Conservation (phyloP, 2,797 vertebrate species). For the Lateolabrax maculatus region DNA sequence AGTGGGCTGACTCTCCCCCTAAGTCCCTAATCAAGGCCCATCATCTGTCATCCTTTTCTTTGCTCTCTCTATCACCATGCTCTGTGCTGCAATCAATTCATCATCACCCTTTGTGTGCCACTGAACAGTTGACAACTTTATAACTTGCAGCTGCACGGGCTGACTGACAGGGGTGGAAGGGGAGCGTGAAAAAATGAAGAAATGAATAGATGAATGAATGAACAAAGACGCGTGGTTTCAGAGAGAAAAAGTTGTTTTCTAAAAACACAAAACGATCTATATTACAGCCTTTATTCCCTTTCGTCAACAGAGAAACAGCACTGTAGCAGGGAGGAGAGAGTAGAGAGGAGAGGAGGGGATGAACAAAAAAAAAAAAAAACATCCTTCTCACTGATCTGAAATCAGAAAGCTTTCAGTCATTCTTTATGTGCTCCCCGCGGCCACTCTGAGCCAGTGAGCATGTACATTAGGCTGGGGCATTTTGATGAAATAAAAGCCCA, state of each 20-base stretch:
- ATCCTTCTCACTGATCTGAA: conserved; percentile 88
- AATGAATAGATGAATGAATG: conserved; percentile 85
- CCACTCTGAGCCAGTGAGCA: conserved; percentile 83
- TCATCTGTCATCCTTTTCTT: conserved; percentile 91
- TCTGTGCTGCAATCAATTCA: conserved; percentile 94
- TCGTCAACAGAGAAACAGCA: conserved; percentile 78
- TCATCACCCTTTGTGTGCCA: conserved; percentile 93
- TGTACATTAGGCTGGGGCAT: conserved; percentile 97
- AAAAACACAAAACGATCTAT: conserved; percentile 83
- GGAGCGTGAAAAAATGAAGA: conserved; percentile 81
- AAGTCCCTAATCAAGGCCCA: conserved; percentile 92
- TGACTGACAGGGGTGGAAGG: conserved; percentile 82
- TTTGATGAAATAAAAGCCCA: conserved; percentile 98
- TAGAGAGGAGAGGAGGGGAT: conserved; percentile 44
- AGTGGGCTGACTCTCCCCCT: conserved; percentile 92
- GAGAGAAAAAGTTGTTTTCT: conserved; percentile 83
- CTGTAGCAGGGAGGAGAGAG: conserved; percentile 67
- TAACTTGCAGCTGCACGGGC: conserved; percentile 90
- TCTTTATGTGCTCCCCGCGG: conserved; percentile 86
- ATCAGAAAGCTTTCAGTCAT: conserved; percentile 92
- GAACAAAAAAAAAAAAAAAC: conserved; percentile 78
- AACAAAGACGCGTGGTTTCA: conserved; percentile 80
- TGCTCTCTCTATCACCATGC: conserved; percentile 91
- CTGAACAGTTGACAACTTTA: conserved; percentile 94
- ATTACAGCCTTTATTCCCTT: conserved; percentile 81